These are phyloP conservation scores for Lasioglossum villosulum DNA, from an alignment of 2,888 invertebrate species.

Conservation along the genomic window DNA sequence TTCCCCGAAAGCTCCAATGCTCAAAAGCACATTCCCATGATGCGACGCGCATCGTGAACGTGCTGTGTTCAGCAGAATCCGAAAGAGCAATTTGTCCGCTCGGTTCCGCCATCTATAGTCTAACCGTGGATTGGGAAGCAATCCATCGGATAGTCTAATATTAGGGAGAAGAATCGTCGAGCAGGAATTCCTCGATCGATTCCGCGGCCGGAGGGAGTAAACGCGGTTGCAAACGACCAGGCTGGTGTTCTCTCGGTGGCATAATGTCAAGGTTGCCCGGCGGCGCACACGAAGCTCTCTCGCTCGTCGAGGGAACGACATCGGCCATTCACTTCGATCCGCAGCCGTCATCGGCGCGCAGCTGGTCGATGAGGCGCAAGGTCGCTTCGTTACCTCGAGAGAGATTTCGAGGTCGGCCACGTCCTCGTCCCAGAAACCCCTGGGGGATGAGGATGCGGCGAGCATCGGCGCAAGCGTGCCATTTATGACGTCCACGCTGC, in stretches of 20 bases:
- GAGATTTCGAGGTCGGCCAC: conserved; percentile 73
- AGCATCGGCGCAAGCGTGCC: neutral
- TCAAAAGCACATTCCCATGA: neutral
- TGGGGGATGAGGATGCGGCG: conserved; percentile 36
- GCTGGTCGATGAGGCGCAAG: conserved; percentile 67
- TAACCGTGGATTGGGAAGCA: neutral
- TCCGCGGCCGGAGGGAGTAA: neutral
- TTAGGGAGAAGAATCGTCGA: neutral
- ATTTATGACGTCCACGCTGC: conserved; percentile 18
- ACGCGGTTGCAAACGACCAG: conserved; percentile 3
- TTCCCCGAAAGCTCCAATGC: neutral
- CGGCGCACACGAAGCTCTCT: conserved; percentile 30
- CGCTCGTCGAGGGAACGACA: conserved; percentile 47
- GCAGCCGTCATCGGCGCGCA: conserved; percentile 46
- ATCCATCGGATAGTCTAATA: neutral
- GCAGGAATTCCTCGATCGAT: neutral
- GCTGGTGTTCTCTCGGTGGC: neutral
- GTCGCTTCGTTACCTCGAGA: conserved; percentile 74
- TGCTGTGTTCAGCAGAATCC: neutral
- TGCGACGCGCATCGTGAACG: neutral
- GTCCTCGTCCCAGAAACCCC: conserved; percentile 68
- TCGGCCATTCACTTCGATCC: conserved; percentile 64
- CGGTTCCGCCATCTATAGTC: neutral
- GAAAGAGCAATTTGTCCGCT: neutral
- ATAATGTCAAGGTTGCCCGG: conserved; percentile 46